Evolutionary conservation across 2,797 vertebrate species (phyloP).

Genomic region (Cuniculus paca): DNA sequence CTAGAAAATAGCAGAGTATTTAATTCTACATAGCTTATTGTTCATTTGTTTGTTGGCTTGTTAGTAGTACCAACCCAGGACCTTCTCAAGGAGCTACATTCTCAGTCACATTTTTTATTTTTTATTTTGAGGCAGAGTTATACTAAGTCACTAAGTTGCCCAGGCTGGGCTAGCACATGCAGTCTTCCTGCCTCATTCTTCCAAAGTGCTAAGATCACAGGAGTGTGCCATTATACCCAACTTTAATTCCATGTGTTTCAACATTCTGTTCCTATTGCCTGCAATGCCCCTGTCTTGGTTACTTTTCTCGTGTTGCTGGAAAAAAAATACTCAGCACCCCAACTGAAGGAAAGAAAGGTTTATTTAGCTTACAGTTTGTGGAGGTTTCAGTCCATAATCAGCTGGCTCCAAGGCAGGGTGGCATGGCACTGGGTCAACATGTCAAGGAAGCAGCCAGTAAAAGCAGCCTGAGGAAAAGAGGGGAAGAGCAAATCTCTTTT

Average conservation of each 20-base stretch:
- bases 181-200: background rate
- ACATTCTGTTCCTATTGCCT: background rate
- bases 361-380: too few species aligned
- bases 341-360: too few species aligned
- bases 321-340: too few species aligned
- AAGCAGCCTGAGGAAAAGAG: too few species aligned
- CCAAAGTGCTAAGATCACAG: background rate
- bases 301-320: too few species aligned
- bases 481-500: too few species aligned
- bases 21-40: background rate
- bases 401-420: too few species aligned
- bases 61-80: background rate
- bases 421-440: too few species aligned
- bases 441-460: too few species aligned
- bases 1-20: background rate
- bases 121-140: background rate
- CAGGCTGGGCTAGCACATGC: background rate
- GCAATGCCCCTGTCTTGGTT: background rate
- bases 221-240: background rate
- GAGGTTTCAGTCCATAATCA: too few species aligned
- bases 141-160: background rate
- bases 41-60: background rate
- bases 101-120: background rate
- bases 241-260: background rate
- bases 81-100: background rate